These are phyloP conservation scores for Notospermus geniculatus DNA, from an alignment of 1,140 invertebrate species.

Conservation along the genomic window DNA sequence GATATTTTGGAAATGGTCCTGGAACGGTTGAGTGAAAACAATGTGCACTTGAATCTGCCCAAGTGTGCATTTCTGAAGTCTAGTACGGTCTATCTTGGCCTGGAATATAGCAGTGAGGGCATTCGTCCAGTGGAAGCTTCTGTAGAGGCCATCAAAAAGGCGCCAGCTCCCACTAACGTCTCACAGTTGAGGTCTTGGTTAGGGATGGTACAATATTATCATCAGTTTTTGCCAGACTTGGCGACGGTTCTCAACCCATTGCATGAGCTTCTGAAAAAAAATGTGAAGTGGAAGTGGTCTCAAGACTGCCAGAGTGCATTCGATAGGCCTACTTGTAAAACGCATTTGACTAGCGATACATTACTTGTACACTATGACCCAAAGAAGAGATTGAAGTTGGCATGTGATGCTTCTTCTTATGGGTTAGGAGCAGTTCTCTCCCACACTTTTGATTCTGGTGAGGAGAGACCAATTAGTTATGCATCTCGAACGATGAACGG, in stretches of 20 bases:
- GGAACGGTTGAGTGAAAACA: not conserved
- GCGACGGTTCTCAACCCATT: no score
- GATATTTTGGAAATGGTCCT: not conserved
- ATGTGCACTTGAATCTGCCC: constrained; percentile 7
- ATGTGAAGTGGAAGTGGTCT: no score
- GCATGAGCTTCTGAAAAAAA: no score
- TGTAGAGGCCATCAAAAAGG: constrained; percentile 33
- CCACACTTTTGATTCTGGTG: not conserved
- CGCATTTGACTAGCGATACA: not conserved
- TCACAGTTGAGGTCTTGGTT: constrained; percentile 25
- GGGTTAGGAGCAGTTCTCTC: not conserved
- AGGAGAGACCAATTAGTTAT: not conserved
- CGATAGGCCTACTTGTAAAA: no score
- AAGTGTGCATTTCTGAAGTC: constrained; percentile 3
- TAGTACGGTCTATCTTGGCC: constrained; percentile 41
- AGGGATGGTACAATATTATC: constrained; percentile 23
- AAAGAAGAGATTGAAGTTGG: constrained; percentile 12
- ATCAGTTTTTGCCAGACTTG: constrained; percentile 17
- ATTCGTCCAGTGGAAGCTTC: constrained; percentile 40
- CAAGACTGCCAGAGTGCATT: no score
- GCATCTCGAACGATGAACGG: not conserved
- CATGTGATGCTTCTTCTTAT: constrained; percentile 9
- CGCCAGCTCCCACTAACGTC: constrained; percentile 34
- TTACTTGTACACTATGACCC: not conserved
- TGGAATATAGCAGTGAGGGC: constrained; percentile 36